A percentile compares a stretch with the other conserved stretches of the same genome.
Conservation (phyloP, 2,113 vertebrate genomes). For the Chamaea fasciata region DNA sequence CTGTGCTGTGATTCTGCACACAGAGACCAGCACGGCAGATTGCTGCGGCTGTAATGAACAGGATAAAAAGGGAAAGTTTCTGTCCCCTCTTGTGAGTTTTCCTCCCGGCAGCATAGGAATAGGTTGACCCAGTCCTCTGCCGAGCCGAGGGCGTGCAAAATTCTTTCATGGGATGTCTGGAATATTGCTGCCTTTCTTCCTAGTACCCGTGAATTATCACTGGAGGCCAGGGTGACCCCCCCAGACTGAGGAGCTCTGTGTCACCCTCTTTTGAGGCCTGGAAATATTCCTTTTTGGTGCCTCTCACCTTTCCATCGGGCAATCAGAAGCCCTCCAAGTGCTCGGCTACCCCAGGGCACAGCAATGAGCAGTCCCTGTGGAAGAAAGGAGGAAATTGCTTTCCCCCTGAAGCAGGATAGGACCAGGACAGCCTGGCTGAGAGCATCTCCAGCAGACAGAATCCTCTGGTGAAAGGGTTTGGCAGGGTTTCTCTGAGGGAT, state of each 20-base stretch:
- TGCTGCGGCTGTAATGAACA: not conserved
- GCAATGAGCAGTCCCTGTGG: not conserved
- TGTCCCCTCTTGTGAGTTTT: not conserved
- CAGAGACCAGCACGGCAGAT: not conserved
- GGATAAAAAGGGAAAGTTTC: not conserved
- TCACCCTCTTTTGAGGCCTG: not conserved
- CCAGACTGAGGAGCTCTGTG: not conserved
- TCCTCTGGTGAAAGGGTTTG: not conserved
- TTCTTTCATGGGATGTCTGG: not conserved
- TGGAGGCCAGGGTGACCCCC: not conserved
- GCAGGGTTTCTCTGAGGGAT: not conserved
- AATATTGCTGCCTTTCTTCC: not conserved
- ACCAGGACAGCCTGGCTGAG: not conserved
- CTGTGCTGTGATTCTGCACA: not conserved
- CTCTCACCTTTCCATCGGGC: not conserved
- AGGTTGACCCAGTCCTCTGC: not conserved
- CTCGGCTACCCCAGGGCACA: not conserved
- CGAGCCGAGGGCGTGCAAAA: not conserved
- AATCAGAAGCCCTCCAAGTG: not conserved
- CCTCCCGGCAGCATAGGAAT: not conserved
- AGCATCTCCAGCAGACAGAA: not conserved
- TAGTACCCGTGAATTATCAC: not conserved
- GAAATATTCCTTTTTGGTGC: not conserved
- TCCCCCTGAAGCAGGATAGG: not conserved
- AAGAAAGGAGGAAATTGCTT: not conserved